Evolutionary conservation across 2,888 invertebrate species (phyloP), one percentile per base, ranked within the genome.

Genomic region (Reticulitermes lucifugus): DNA sequence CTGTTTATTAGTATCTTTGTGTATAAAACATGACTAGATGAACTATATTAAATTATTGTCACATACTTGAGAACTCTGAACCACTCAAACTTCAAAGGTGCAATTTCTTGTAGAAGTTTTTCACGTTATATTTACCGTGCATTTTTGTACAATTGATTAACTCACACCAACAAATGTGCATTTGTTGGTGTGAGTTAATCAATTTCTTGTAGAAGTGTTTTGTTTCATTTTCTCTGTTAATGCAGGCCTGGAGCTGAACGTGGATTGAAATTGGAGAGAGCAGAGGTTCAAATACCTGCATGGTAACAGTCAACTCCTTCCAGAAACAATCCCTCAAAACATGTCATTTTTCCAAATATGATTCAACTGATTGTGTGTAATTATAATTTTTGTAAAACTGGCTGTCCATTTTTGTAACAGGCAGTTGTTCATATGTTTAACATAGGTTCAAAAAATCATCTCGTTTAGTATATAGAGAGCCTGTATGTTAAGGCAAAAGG

Each of bases 231-330:
- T 81, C 65, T 60, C 35, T 60, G 25, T 70, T 81, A 70, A 81
- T 25, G 18, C 65, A 70, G 81, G 43, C 10, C 29, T 70, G 65
- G 65, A 41, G 14, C 25, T 14, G 25, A 25, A 7, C 10, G 3
- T 25, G 55, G 79, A 79, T 46, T 46, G 65, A 18, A 55, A 55
- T 12, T 55, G 0, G 18, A 70, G 29, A 41, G 46, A 77, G 77
- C 77, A 51, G 77, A 43, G 77, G n/a, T 46, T 73, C 73, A 2
- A 46, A 77, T 77, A 77, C 46, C 51, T 46, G 77, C 77, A 77
- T 77, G 77, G n/a, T 29, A 21, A 14, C 73, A 73, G 41, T 21
- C 18, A 71, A 21, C 65, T 70, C 3, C 43, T 73, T 73, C 73
- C 14, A 41, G 21, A 73, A 73, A 46, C 46, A 18, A 46, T 25